A percentile compares a stretch with the other conserved stretches of the same genome.
phyloP scores from a whole-genome alignment of 2,113 vertebrate species.

The Haplotaxodon microlepis region DNA sequence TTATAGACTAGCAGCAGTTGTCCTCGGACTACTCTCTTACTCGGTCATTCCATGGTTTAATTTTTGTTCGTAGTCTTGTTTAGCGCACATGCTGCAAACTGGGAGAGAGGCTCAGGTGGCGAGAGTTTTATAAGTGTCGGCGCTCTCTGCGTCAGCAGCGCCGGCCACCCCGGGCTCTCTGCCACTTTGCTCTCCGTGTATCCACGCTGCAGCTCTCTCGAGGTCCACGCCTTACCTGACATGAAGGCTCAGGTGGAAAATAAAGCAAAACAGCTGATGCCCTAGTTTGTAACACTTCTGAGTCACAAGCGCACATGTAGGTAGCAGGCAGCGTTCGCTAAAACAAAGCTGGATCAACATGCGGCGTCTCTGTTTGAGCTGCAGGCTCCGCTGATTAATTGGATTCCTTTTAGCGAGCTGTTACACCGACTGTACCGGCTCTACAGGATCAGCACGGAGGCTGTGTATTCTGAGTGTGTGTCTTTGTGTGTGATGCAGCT shows the following conservation, averaged over 20 bases:
- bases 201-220: neutral
- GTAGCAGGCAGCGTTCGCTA: neutral
- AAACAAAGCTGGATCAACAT: neutral
- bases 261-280: neutral
- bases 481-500: slow-evolving; percentile 2
- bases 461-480: slow-evolving; percentile 7
- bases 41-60: slow-evolving; percentile 55
- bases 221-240: neutral
- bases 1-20: slow-evolving; percentile 12
- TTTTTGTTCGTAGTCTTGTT: slow-evolving; percentile 33
- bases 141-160: neutral
- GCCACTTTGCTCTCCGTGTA: neutral
- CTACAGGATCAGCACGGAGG: slow-evolving; percentile 11
- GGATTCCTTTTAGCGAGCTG: slow-evolving; percentile 1
- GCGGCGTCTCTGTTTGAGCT: neutral
- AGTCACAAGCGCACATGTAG: neutral
- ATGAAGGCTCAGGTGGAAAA: slow-evolving; percentile 39
- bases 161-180: neutral
- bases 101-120: slow-evolving; percentile 4
- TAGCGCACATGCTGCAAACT: neutral
- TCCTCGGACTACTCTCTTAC: neutral
- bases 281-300: neutral
- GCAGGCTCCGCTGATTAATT: neutral
- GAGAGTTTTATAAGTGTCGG: neutral
- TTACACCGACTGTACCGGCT: slow-evolving; percentile 12